phyloP scores from a whole-genome alignment of 2,113 vertebrate genomes.

The Ammospiza caudacuta region DNA sequence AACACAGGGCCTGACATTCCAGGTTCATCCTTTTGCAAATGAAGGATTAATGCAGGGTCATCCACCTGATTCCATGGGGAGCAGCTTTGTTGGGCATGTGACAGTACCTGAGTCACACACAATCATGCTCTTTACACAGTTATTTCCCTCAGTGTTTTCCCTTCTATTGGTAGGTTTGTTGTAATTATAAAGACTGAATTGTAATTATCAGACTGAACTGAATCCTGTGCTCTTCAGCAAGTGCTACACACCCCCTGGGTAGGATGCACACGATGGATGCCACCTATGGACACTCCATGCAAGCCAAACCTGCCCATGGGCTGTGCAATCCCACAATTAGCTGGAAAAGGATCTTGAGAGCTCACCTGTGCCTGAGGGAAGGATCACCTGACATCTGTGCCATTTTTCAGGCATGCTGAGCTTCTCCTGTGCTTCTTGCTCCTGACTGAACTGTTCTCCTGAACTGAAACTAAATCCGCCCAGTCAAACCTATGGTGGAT shows the following conservation, averaged over 20 bases:
- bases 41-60: not conserved
- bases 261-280: not conserved
- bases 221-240: not conserved
- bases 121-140: not conserved
- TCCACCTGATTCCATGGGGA: not conserved
- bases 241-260: not conserved
- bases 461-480: not conserved
- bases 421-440: not conserved
- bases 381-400: not conserved
- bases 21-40: not conserved
- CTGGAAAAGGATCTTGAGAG: not conserved
- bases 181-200: not conserved
- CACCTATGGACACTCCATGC: rapidly evolving
- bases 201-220: not conserved
- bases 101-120: not conserved
- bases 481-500: not conserved
- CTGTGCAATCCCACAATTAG: not conserved
- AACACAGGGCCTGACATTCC: not conserved
- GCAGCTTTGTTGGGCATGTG: not conserved
- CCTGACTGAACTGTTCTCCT: not conserved
- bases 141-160: not conserved
- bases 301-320: not conserved
- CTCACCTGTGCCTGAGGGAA: not conserved
- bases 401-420: not conserved
- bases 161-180: not conserved